Base-by-base conservation (phyloP, 2,113 vertebrate species). In the Lamprotornis superbus region DNA sequence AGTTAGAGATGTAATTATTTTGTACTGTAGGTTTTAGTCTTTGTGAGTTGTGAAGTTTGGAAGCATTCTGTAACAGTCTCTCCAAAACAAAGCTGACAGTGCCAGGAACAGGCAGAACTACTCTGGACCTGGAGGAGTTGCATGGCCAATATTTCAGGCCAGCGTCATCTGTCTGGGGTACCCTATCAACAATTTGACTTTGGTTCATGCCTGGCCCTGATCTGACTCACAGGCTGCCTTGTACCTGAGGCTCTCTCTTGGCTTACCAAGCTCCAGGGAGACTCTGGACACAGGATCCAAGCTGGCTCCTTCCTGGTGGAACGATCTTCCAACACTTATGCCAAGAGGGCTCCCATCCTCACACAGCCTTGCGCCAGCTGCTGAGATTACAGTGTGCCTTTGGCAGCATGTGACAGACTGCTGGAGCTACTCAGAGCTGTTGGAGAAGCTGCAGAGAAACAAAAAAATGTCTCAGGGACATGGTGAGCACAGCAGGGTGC, bases 321-420 rank as follows among this genome's bases (percentile, higher is more conserved):
- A 71, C 2, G 30, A 21, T 59, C 23, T 35, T 91, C 42, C 25
- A 67, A 39, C 4, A 25, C 30, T 64, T 79, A 27, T 1, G 11
- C 37, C 16, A 56, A 44, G 46, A 89, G 44, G 40, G n/a, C 21
- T 85, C 31, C 28, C 19, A 42, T 74, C 64, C n/a, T 75, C 65
- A 35, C n/a, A 25, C 15, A 11, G 10, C 42, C 39, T 39, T 68
- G 44, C 0, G 1, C 35, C 39, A 75, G 47, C 68, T 83, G 49
- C 53, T 60, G 77, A 44, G 30, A 40, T 69, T 87, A 46, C 50
- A 52, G 25, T 0, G 5, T 39, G 21, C 65, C n/a, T 50, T 82
- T 2, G 5, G 40, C 50, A n/a, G n/a, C 0, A 0, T 27, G 28
- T 78, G 39, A 50, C 19, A 59, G 52, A 40, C 37, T 11, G 42